Evolutionary conservation across 2,888 invertebrate genomes (phyloP).

Genomic region (Hydrotaea cyrtoneurina): DNA sequence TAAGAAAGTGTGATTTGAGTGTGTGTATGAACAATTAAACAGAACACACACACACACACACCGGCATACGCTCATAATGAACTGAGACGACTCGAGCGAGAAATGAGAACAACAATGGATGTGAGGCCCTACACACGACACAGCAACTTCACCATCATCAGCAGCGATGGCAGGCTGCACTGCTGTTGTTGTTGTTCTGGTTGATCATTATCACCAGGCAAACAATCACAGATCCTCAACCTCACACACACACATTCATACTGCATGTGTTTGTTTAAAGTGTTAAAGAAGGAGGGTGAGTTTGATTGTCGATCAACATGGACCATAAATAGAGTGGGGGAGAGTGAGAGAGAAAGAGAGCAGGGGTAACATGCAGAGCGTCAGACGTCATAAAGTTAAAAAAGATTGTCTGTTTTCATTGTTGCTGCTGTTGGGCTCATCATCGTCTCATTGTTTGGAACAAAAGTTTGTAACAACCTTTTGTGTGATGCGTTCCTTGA

Average conservation of each 20-base stretch:
- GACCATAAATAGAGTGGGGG: no score
- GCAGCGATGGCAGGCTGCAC: not conserved
- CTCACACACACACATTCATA: not conserved
- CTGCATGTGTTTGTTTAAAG: no score
- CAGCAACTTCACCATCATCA: not conserved
- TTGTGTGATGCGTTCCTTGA: no score
- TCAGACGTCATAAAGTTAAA: conserved; percentile 65
- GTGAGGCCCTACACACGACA: not conserved
- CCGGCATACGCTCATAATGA: no score
- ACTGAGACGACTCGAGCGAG: not conserved
- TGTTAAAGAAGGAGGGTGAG: not conserved
- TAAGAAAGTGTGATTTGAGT: conserved; percentile 40
- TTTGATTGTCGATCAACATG: not conserved
- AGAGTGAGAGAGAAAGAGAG: no score
- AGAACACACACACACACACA: not conserved
- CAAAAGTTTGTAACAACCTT: not conserved
- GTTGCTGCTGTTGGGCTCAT: not conserved
- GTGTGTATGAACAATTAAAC: conserved; percentile 11
- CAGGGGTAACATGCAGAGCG: conserved; percentile 60
- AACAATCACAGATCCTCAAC: not conserved
- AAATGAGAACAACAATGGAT: conserved; percentile 20
- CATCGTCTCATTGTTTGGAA: not conserved
- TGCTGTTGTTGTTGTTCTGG: not conserved
- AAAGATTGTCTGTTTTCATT: conserved; percentile 39
- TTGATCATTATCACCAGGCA: not conserved